Evolutionary conservation across 2,797 vertebrate genomes (phyloP).

Genomic region (Fistularia tabacaria): DNA sequence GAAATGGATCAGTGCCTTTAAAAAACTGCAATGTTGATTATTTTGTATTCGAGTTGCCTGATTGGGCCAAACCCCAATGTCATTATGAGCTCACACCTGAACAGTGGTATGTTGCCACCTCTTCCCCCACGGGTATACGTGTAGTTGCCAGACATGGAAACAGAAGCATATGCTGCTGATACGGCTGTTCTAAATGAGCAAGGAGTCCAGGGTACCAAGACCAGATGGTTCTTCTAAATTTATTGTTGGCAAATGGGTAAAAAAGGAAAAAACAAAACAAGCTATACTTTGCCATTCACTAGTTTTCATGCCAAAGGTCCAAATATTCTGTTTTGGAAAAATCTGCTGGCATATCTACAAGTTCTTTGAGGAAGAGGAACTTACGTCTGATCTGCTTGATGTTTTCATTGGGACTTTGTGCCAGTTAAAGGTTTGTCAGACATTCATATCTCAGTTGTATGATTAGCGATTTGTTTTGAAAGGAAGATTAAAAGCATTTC

Average conservation of each 20-base stretch:
- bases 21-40: not conserved
- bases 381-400: no score
- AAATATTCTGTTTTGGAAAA: constrained; percentile 53
- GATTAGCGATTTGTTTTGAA: not conserved
- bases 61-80: constrained; percentile 9
- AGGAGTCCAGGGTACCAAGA: constrained; percentile 49
- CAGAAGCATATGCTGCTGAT: constrained; percentile 70
- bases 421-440: no score
- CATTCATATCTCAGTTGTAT: no score
- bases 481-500: constrained; percentile 1
- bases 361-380: constrained; percentile 4
- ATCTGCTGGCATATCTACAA: constrained; percentile 27
- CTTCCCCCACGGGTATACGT: constrained; percentile 42
- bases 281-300: constrained; percentile 33
- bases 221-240: constrained; percentile 71
- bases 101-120: constrained; percentile 56
- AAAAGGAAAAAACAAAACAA: constrained; percentile 36
- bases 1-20: no score
- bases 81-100: constrained; percentile 50
- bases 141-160: constrained; percentile 58
- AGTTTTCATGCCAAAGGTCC: constrained; percentile 42
- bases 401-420: no score
- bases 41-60: constrained; percentile 23
- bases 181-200: constrained; percentile 61
- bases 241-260: constrained; percentile 27